phyloP scores from a whole-genome alignment of 1,140 invertebrate species.

The Cydia pomonella region DNA sequence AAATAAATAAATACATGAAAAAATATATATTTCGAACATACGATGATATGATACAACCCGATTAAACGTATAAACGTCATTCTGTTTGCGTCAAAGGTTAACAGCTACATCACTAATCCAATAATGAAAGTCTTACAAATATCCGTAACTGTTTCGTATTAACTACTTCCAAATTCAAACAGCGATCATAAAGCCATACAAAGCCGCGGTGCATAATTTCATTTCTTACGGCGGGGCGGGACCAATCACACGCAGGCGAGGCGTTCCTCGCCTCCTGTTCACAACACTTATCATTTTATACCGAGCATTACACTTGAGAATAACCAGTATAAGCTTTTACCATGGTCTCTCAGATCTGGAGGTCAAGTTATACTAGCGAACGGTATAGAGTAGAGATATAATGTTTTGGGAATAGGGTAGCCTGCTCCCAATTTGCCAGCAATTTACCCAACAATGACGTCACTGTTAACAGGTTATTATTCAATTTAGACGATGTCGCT shows the following conservation, averaged over 20 bases:
- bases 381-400: background rate
- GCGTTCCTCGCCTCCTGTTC: background rate
- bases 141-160: background rate
- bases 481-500: slow-evolving; percentile 18
- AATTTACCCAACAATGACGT: slow-evolving; percentile 17
- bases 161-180: slow-evolving; percentile 2
- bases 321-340: background rate
- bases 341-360: background rate
- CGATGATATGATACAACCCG: background rate
- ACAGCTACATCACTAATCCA: background rate
- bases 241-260: slow-evolving; percentile 13
- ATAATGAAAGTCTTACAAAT: background rate
- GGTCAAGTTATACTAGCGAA: background rate
- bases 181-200: background rate
- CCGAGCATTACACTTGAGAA: background rate
- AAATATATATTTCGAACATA: no score
- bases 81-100: background rate
- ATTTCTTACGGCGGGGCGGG: slow-evolving; percentile 18
- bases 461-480: slow-evolving; percentile 19
- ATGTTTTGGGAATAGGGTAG: background rate
- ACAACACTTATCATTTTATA: background rate
- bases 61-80: background rate
- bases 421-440: slow-evolving; percentile 9
- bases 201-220: slow-evolving; percentile 10
- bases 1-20: no score